Base-by-base conservation (phyloP, 2,113 vertebrate genomes). In the Myotis davidii region DNA sequence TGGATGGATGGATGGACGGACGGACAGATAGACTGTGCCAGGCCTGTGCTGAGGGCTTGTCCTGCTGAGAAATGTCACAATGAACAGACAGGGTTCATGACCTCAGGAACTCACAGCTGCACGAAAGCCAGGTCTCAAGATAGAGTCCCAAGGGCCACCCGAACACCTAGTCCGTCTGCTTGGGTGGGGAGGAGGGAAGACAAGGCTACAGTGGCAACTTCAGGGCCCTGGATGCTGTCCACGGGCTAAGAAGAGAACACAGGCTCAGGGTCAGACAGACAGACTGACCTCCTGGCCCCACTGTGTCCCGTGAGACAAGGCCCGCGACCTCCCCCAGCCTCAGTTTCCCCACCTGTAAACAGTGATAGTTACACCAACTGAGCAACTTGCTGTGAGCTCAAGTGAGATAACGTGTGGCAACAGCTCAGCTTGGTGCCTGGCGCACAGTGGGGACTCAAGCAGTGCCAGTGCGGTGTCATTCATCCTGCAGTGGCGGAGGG, bases 391-490 rank as follows among this genome's bases (percentile, higher is more conserved):
- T 17, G 8, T 32, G 32, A 56, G 73, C 72, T 81, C 74, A 39
- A 37, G 1, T 64, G 65, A 48, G 64, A 9, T 16, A 25, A 13
- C 16, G 3, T 1, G 12, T 48, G 6, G 39, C 39, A 34, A 3
- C 27, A 39, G 73, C 67, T 18, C 34, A 11, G 11, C 42, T 54
- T 27, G 6, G 2, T n/a, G 48, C 69, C 73, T 50, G 42, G 48
- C 4, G 5, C 50, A 11, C 13, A 0, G n/a, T 2, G 6, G 45
- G 34, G 12, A 8, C 37, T 9, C 5, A 2, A 45, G 32, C 48
- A 25, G 23, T 2, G 0, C 23, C 54, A 25, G 29, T 2, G 0
- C 12, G 3, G 6, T 54, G 25, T 18, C 13, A 1, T 27, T 42
- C 21, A 6, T 23, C 82, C 34, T 27, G 27, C 74, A 1, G 27